Conservation (phyloP, 1,140 invertebrate species). For the Nasonia giraulti region DNA sequence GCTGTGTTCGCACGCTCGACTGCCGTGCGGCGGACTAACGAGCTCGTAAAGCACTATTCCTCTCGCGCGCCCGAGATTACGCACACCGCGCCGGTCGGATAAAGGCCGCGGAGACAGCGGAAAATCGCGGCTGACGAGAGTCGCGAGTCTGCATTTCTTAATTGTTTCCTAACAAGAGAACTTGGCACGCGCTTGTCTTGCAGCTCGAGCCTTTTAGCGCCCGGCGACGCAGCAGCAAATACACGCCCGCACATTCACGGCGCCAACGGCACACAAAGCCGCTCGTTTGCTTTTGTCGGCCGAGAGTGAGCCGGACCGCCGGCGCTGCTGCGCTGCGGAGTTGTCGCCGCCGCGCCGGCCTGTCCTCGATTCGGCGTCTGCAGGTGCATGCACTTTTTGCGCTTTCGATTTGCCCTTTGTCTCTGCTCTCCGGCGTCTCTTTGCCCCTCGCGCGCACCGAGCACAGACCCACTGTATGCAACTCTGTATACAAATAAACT, state of each 20-base stretch:
- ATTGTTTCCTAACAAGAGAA: slow-evolving; percentile 69
- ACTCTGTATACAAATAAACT: not conserved
- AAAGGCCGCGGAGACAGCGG: not conserved
- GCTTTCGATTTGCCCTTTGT: slow-evolving; percentile 3
- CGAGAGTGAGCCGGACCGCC: not conserved
- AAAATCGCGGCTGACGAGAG: slow-evolving; percentile 30
- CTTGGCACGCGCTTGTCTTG: slow-evolving; percentile 57
- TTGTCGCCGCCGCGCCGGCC: too few species aligned
- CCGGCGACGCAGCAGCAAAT: not conserved
- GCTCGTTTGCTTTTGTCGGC: not conserved
- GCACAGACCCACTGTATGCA: not conserved
- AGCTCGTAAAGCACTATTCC: not conserved
- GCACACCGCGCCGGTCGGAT: not conserved
- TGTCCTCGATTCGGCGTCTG: not conserved
- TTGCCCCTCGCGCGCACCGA: not conserved
- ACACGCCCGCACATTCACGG: too few species aligned
- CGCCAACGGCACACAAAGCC: not conserved
- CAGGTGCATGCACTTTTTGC: not conserved
- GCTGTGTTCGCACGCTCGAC: too few species aligned
- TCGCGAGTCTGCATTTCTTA: slow-evolving; percentile 66
- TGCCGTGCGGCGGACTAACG: not conserved
- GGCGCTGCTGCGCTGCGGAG: too few species aligned
- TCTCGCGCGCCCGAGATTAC: too few species aligned
- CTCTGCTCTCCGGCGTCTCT: not conserved
- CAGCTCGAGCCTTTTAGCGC: not conserved